A percentile compares a stretch with the other conserved stretches of the same genome.
phyloP scores from a whole-genome alignment of 1,140 invertebrate genomes.

The Drosophila jambulina region DNA sequence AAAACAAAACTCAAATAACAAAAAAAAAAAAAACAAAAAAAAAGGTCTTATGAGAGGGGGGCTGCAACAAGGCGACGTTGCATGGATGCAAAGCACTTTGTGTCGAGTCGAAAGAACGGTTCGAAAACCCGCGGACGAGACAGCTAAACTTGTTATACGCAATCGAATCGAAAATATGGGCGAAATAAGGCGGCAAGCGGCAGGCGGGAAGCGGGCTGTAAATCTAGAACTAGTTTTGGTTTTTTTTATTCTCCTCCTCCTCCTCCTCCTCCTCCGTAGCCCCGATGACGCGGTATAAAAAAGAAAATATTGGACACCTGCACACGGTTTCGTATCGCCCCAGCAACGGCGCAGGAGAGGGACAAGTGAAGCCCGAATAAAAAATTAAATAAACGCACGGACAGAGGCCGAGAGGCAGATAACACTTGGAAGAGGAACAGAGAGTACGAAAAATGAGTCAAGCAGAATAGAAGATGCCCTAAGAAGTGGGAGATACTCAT shows the following conservation, averaged over 20 bases:
- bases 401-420: slow-evolving; percentile 31
- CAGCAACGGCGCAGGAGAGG: slow-evolving; percentile 57
- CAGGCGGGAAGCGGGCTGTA: slow-evolving; percentile 44
- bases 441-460: too few relatives aligned
- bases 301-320: slow-evolving; percentile 84
- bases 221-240: slow-evolving; percentile 83
- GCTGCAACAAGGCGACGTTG: slow-evolving; percentile 33
- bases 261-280: slow-evolving; percentile 21
- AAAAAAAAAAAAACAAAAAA: too few relatives aligned
- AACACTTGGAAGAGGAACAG: slow-evolving; percentile 16
- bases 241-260: slow-evolving; percentile 32
- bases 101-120: slow-evolving; percentile 61
- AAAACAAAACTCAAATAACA: slow-evolving; percentile 70
- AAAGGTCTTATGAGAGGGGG: slow-evolving; percentile 17
- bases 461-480: slow-evolving; percentile 11
- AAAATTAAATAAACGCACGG: slow-evolving; percentile 60
- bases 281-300: slow-evolving; percentile 77
- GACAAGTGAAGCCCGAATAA: slow-evolving; percentile 68
- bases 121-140: slow-evolving; percentile 24
- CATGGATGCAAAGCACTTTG: slow-evolving; percentile 79
- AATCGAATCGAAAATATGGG: slow-evolving; percentile 80
- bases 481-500: neutral
- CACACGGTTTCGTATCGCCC: slow-evolving; percentile 76
- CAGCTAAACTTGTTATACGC: slow-evolving; percentile 81
- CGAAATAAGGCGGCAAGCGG: slow-evolving; percentile 62